A percentile compares a stretch with the other conserved stretches of the same genome.
Evolutionary conservation across 1,140 invertebrate species (phyloP).

Genomic region (Venustaconcha ellipsiformis): DNA sequence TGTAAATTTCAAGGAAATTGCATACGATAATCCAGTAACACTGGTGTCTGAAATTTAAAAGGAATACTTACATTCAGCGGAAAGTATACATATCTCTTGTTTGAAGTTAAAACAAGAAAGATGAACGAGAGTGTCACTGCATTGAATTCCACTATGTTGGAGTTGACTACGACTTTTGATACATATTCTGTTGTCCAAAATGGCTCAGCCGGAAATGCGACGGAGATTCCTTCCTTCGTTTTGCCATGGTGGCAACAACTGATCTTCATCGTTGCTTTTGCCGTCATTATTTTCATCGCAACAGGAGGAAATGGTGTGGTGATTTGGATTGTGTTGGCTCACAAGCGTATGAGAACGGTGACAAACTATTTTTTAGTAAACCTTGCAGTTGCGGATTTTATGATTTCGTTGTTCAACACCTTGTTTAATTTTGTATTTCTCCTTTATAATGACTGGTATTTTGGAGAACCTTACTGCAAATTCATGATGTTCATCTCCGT

Average conservation of each 20-base stretch:
- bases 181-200: too few relatives aligned
- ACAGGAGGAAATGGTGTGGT: conserved; percentile 93
- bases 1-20: too few relatives aligned
- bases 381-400: conserved; percentile 89
- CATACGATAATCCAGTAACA: too few relatives aligned
- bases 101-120: too few relatives aligned
- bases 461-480: conserved; percentile 86
- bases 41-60: too few relatives aligned
- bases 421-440: conserved; percentile 95
- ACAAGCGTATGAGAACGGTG: conserved; percentile 90
- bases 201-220: too few relatives aligned
- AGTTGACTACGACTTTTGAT: too few relatives aligned
- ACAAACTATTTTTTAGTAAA: conserved; percentile 98
- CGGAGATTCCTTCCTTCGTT: conserved; percentile 19
- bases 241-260: conserved; percentile 63
- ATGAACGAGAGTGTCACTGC: too few relatives aligned
- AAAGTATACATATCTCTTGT: too few relatives aligned
- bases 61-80: too few relatives aligned
- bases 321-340: conserved; percentile 92
- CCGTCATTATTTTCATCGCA: conserved; percentile 90
- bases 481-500: conserved; percentile 91
- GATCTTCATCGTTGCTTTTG: conserved; percentile 73
- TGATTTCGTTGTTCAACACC: conserved; percentile 93
- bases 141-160: too few relatives aligned
- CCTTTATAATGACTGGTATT: conserved; percentile 83